These are phyloP conservation scores for Drosophila diplacantha DNA, from an alignment of 2,888 invertebrate genomes.

Conservation along the genomic window DNA sequence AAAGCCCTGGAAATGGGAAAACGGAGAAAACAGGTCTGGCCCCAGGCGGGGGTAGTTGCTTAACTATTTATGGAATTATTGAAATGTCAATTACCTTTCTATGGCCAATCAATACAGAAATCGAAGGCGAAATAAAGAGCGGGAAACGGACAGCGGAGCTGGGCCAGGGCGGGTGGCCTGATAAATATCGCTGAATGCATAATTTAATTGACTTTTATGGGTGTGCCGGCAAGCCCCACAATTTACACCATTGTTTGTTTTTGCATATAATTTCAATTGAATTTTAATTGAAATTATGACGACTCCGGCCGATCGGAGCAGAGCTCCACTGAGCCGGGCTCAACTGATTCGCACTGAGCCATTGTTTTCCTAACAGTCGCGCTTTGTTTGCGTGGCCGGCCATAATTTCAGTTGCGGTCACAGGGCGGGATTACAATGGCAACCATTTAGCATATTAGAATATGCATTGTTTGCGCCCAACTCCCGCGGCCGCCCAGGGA, in stretches of 20 bases:
- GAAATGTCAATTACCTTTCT: constrained; percentile 48
- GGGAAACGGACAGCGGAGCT: not conserved
- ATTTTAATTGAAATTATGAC: constrained; percentile 69
- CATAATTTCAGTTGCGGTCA: constrained; percentile 30
- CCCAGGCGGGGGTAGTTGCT: constrained; percentile 14
- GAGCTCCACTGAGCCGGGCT: constrained; percentile 40
- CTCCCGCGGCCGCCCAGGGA: constrained; percentile 23
- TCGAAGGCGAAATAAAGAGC: not conserved
- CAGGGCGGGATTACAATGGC: constrained; percentile 28
- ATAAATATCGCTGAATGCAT: constrained; percentile 41
- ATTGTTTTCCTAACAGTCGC: constrained; percentile 30
- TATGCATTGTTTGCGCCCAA: constrained; percentile 50
- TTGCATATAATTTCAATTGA: constrained; percentile 67
- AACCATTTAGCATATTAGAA: constrained; percentile 55
- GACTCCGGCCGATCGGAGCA: constrained; percentile 24
- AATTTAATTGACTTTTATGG: constrained; percentile 41
- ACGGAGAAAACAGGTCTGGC: constrained; percentile 5
- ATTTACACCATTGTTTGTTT: constrained; percentile 57
- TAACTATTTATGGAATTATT: constrained; percentile 45
- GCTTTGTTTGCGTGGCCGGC: constrained; percentile 46
- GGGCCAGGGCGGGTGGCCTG: constrained; percentile 4
- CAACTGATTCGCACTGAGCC: constrained; percentile 41
- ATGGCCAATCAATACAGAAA: constrained; percentile 39
- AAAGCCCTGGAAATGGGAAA: constrained; percentile 10
- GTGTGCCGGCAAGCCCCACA: constrained; percentile 34